Conservation (phyloP, 2,888 invertebrate genomes). For the Geophilus truncorum region DNA sequence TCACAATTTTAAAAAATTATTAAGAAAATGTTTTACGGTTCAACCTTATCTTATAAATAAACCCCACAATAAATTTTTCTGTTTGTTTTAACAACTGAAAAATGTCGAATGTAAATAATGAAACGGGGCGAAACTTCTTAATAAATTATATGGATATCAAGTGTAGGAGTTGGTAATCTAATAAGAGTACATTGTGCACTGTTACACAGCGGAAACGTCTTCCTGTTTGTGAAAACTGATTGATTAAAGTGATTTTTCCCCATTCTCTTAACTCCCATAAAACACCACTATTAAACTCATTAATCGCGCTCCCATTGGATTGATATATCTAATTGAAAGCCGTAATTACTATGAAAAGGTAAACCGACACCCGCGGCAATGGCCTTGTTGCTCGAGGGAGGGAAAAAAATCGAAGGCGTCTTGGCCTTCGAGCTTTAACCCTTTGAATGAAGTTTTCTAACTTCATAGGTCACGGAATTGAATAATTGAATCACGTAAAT, state of each 20-base stretch:
- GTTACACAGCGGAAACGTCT: not conserved
- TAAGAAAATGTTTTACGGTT: too few species aligned
- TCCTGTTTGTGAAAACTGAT: not conserved
- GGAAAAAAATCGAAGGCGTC: not conserved
- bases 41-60: too few species aligned
- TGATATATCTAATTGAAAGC: not conserved
- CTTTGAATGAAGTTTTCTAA: not conserved
- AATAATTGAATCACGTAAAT: not conserved
- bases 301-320: not conserved
- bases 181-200: not conserved
- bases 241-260: not conserved
- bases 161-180: not conserved
- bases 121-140: not conserved
- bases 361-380: not conserved
- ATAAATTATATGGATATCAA: not conserved
- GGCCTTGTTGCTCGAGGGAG: not conserved
- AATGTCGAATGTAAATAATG: too few species aligned
- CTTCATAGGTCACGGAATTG: not conserved
- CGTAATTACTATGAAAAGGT: not conserved
- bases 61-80: too few species aligned
- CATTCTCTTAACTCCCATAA: too few species aligned
- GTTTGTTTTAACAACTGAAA: too few species aligned
- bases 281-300: not conserved
- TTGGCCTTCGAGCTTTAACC: slow-evolving; percentile 20
- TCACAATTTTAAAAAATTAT: too few species aligned